Evolutionary conservation across 2,113 vertebrate species (phyloP).

Genomic region (Etheostoma cragini): DNA sequence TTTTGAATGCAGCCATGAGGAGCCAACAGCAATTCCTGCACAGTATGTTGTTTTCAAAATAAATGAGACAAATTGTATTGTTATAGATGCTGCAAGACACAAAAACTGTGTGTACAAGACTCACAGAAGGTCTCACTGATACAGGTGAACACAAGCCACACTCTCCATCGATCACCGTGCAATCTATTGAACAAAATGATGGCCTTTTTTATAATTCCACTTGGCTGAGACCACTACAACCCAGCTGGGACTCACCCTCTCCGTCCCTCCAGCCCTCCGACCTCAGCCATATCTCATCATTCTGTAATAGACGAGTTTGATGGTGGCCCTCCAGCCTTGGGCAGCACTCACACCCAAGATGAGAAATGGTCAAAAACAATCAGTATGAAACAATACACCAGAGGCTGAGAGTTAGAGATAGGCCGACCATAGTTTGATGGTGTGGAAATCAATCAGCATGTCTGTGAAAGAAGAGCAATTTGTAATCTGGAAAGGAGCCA

Average conservation of each 20-base stretch:
- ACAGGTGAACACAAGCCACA: slow-evolving; percentile 11
- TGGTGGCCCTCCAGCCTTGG: slow-evolving; percentile 12
- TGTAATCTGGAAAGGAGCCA: slow-evolving; percentile 39
- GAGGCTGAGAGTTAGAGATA: slow-evolving; percentile 53
- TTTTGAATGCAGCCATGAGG: background rate
- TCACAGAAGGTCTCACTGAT: background rate
- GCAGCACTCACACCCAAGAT: slow-evolving; percentile 34
- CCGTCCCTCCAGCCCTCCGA: background rate
- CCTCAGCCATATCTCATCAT: slow-evolving; percentile 40
- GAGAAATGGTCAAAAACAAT: slow-evolving; percentile 52
- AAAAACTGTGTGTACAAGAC: background rate
- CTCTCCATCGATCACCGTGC: slow-evolving; percentile 8
- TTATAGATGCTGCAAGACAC: background rate
- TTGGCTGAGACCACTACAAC: slow-evolving; percentile 25
- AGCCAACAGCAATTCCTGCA: background rate
- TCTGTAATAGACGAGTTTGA: slow-evolving; percentile 26
- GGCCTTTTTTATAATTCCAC: slow-evolving; percentile 27
- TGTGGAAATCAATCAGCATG: slow-evolving; percentile 52
- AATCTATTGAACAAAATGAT: slow-evolving; percentile 9
- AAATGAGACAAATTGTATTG: background rate
- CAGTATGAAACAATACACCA: slow-evolving; percentile 48
- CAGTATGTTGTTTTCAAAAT: background rate
- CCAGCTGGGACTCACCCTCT: slow-evolving; percentile 45
- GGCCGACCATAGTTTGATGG: slow-evolving; percentile 43
- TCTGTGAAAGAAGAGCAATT: slow-evolving; percentile 47